Base-by-base conservation (phyloP, 2,888 invertebrate species). In the Ceratothoa steindachneri region DNA sequence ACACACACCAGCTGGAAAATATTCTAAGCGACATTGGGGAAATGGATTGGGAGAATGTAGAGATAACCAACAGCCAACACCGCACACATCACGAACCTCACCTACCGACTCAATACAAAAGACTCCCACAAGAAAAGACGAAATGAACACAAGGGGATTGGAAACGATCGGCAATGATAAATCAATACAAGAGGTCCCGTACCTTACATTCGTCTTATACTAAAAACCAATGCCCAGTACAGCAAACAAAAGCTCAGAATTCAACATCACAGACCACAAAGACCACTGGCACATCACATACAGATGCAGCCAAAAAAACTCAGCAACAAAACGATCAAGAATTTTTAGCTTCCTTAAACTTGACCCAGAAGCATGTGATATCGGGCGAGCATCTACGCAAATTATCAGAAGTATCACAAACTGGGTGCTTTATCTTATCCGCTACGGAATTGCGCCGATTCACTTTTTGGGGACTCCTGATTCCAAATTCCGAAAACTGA, bases 251-350 rank as follows among this genome's bases (percentile, higher is more conserved):
- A 15, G 12, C 0, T 65, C 64, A 7, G 28, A 30, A 64, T 71
- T 65, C 71, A 71, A 24, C 22, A 30, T 65, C 0, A 0, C 65
- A 22, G 71, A 71, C 28, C 71, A 60, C 60, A 19, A 19, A 22
- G 29, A 66, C 66, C 66, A 66, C 29, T 27, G 12, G 66, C 66
- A 66, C 31, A 71, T 71, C 65, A 71, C 71, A 1, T 71, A 31
- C 41, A 41, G 28, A 22, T 19, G 7, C 19, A 2, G 9, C 31
- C 0, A 5, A 1, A 71, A 65, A 55, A 71, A 71, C 27, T 0
- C 24, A 22, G 24, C 22, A 9, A n/a, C 64, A 27, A 66, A 1
- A 30, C 2, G 71, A 30, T 9, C 1, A 2, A 30, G 28, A 1
- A 71, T 71, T n/a, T 22, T 2, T 19, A 24, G n/a, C 5, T 24